Conservation (phyloP, 2,113 vertebrate species). For the Mellivora capensis region DNA sequence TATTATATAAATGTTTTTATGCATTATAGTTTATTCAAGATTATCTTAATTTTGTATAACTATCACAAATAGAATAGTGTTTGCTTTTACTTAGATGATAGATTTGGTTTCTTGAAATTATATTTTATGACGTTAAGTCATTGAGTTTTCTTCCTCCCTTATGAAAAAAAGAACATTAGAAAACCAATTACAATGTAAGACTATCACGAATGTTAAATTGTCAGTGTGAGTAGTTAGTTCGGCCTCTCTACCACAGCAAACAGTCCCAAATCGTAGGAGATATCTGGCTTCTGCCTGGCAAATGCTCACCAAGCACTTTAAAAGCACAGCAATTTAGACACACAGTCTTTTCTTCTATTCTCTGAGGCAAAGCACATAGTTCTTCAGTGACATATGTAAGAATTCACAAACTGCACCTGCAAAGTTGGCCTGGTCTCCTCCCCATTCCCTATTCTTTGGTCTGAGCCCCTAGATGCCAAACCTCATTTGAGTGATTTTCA, state of each 20-base stretch:
- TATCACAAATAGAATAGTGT: neutral
- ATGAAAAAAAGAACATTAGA: neutral
- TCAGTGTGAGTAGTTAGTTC: neutral
- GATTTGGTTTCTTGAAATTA: neutral
- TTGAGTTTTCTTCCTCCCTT: neutral
- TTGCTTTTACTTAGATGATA: neutral
- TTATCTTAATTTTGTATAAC: neutral
- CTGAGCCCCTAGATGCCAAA: neutral
- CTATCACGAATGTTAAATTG: neutral
- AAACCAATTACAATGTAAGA: neutral
- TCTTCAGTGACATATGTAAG: neutral
- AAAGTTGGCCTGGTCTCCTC: neutral
- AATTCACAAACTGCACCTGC: neutral
- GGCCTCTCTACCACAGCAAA: neutral
- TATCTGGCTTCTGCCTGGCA: neutral
- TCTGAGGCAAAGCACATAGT: neutral
- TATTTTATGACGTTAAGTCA: neutral
- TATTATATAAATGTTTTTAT: neutral
- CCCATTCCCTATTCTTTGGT: neutral
- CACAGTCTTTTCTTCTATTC: neutral
- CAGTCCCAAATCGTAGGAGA: neutral
- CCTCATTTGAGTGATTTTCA: neutral
- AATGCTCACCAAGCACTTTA: neutral
- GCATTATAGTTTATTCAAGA: neutral
- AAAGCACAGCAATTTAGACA: neutral